phyloP scores from a whole-genome alignment of 2,797 vertebrate genomes.

The Loris lydekkerianus region DNA sequence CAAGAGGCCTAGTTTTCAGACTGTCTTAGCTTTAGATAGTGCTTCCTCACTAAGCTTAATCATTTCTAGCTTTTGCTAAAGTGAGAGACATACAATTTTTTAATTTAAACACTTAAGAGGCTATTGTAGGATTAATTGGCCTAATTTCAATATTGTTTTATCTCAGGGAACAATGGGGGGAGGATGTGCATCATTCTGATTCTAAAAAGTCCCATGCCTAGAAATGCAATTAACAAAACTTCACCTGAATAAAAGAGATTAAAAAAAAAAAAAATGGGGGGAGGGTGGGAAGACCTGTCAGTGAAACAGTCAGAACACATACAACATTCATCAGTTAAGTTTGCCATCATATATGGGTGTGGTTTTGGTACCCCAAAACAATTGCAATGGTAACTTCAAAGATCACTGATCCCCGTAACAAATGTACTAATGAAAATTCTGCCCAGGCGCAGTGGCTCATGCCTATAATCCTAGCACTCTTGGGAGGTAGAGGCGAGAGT shows the following conservation, averaged over 20 bases:
- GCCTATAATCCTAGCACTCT: no score
- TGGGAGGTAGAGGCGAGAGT: no score
- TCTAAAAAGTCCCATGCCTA: background rate
- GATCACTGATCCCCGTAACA: background rate
- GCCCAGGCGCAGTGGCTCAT: no score
- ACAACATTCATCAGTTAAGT: background rate
- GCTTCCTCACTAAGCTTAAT: background rate
- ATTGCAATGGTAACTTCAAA: background rate
- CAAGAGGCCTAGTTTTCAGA: background rate
- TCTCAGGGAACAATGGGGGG: background rate
- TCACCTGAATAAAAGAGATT: background rate
- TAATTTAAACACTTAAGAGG: background rate
- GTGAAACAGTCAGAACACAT: background rate
- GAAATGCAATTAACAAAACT: constrained; percentile 26
- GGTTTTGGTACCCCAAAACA: background rate
- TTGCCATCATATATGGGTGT: background rate
- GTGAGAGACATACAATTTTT: background rate
- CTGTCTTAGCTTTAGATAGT: background rate
- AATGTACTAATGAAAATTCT: background rate
- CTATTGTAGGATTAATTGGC: background rate
- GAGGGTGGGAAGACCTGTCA: background rate
- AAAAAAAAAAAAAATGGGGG: background rate
- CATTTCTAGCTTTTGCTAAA: background rate
- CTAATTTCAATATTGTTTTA: background rate
- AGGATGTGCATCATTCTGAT: background rate